Conservation (phyloP, 2,113 vertebrate species). For the Piaya cayana region DNA sequence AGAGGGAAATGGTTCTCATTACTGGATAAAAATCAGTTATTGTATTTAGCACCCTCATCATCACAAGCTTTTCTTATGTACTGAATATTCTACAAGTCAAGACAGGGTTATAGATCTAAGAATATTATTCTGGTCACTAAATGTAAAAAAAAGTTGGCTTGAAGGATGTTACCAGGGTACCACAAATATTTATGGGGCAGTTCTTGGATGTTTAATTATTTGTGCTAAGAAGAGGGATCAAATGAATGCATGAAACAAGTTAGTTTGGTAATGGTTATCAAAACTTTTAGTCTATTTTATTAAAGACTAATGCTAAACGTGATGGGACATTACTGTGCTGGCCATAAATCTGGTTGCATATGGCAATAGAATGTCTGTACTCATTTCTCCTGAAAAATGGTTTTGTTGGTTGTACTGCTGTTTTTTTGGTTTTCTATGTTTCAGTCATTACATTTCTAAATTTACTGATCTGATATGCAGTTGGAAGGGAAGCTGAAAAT, state of each 20-base stretch:
- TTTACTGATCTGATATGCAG: background rate
- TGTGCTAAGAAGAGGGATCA: background rate
- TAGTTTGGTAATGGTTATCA: background rate
- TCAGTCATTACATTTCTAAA: background rate
- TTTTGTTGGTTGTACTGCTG: background rate
- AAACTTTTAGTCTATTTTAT: background rate
- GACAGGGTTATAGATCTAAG: background rate
- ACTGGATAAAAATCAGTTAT: background rate
- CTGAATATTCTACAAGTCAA: background rate
- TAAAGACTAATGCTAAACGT: background rate
- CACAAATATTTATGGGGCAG: background rate
- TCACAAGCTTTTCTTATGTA: background rate
- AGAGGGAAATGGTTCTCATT: background rate
- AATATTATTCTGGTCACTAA: background rate
- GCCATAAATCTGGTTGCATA: background rate
- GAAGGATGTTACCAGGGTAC: background rate
- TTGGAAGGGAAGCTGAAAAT: background rate
- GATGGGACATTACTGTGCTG: background rate
- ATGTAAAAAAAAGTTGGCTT: background rate
- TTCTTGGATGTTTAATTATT: background rate
- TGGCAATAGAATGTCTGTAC: background rate
- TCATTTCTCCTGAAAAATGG: background rate
- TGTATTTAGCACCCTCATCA: background rate
- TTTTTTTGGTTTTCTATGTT: background rate
- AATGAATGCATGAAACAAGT: background rate